Evolutionary conservation across 2,113 vertebrate species (phyloP).

Genomic region (Acrocephalus arundinaceus): DNA sequence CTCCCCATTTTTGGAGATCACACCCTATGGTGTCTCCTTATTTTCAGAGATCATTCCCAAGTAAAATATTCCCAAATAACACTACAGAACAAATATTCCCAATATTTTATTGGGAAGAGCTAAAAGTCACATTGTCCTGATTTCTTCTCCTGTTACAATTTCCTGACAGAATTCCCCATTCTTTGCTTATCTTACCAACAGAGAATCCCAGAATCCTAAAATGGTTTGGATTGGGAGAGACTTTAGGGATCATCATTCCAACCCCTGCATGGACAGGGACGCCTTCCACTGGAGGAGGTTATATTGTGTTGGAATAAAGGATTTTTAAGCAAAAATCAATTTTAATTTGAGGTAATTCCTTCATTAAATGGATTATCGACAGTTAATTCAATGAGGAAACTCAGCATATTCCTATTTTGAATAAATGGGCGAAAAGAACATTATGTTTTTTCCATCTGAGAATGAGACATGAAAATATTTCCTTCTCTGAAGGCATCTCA

Average conservation of each 20-base stretch:
- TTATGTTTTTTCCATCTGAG: background rate
- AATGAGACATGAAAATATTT: background rate
- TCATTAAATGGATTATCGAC: background rate
- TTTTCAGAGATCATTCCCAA: background rate
- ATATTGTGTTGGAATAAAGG: background rate
- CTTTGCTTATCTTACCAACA: no score
- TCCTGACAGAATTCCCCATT: background rate
- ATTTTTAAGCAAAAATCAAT: background rate
- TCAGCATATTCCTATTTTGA: background rate
- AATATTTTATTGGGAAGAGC: background rate
- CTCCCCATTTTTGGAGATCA: no score
- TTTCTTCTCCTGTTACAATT: background rate
- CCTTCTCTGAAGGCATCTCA: background rate
- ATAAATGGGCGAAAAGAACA: background rate
- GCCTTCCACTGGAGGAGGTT: background rate
- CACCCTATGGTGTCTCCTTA: no score
- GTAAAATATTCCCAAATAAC: no score
- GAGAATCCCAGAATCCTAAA: background rate
- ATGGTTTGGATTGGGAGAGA: rapidly evolving
- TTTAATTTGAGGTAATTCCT: background rate
- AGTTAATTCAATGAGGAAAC: background rate
- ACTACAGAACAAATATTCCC: background rate
- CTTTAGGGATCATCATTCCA: background rate
- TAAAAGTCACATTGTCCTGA: background rate
- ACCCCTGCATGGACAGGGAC: background rate